phyloP scores from a whole-genome alignment of 2,797 vertebrate genomes.

The Poeciliopsis presidionis region DNA sequence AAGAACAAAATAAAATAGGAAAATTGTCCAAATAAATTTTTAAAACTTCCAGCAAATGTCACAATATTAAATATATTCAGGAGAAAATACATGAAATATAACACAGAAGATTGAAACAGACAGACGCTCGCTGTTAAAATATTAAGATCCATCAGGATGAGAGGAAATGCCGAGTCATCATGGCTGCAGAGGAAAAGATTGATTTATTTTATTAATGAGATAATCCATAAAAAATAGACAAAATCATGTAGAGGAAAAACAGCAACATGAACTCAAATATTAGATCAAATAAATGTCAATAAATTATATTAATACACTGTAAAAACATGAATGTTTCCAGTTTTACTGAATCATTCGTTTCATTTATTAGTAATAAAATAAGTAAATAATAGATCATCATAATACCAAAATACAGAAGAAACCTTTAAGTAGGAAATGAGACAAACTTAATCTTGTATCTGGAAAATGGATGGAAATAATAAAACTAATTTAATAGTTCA shows the following conservation, averaged over 20 bases:
- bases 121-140: neutral
- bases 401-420: no score
- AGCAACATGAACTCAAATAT: neutral
- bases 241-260: neutral
- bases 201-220: neutral
- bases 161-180: constrained; percentile 2
- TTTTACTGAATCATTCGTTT: no score
- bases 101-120: neutral
- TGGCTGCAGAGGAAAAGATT: neutral
- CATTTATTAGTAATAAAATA: no score
- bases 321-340: no score
- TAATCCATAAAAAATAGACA: neutral
- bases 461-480: no score
- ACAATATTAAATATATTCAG: neutral
- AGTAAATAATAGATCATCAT: no score
- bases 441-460: no score
- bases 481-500: no score
- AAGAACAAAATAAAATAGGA: neutral
- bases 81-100: neutral
- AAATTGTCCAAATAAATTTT: neutral
- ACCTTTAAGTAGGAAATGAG: no score
- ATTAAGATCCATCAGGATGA: neutral
- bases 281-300: neutral
- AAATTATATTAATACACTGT: no score
- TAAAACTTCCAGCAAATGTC: neutral